Evolutionary conservation across 2,113 vertebrate species (phyloP), one percentile per base, ranked within the genome.

Genomic region (Vulpes vulpes): DNA sequence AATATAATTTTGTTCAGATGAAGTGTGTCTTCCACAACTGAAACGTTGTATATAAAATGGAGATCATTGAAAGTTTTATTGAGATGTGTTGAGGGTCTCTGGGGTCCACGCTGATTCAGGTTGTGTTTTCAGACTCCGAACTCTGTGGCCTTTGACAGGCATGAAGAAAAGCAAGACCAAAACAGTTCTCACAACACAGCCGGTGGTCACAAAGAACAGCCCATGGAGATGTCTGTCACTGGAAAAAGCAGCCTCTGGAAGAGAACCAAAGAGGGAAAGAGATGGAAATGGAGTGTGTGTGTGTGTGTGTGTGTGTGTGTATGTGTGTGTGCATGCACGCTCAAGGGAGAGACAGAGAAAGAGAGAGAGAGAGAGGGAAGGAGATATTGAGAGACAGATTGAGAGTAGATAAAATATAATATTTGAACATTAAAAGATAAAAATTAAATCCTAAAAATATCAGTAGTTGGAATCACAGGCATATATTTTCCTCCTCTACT

Each of bases 81-180:
- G 81, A 83, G 69, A 78, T 95, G 60, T 80, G 96, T 64, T 84
- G 49, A 84, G 53, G 80, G 65, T n/a, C 20, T 59, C 57, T 2
- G 0, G 7, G 59, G 81, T 2, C 82, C 11, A 35, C 0, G 0
- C 3, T 88, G 96, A 27, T 78, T 74, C 86, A 53, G 79, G 32
- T 16, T 60, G 62, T 64, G 89, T 62, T 43, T 81, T 85, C 73
- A 93, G 55, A 60, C 71, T 30, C 82, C 11, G 4, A 32, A 38
- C 20, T 93, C 89, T 6, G 3, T 11, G 81, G 95, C 87, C 83
- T 96, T 81, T 95, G 95, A 96, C 82, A 60, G 94, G 0, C 73
- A 82, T 80, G 80, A 95, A 87, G 96, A 93, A 94, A 65, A 96
- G 97, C 92, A 81, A 94, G 89, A 89, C 90, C 92, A 79, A n/a